Conservation (phyloP, 1,140 invertebrate species). For the Teleopsis dalmanni region DNA sequence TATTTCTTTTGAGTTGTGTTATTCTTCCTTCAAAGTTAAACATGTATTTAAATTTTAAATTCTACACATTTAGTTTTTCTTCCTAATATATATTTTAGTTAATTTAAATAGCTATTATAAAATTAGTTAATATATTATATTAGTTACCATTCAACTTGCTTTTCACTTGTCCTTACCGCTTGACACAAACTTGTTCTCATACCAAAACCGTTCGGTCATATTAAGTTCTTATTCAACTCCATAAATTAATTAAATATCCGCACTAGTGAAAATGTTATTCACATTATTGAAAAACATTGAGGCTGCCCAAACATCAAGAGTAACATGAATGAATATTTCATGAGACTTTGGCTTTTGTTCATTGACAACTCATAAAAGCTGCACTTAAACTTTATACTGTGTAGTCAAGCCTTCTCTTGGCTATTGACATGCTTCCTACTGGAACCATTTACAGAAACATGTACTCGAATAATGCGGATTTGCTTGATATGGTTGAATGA, state of each 20-base stretch:
- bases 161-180: neutral
- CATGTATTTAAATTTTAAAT: no score
- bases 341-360: conserved; percentile 44
- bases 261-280: no score
- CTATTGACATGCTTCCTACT: neutral
- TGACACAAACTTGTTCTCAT: neutral
- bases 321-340: conserved; percentile 44
- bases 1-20: no score
- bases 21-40: no score
- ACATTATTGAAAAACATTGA: no score
- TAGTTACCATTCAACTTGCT: neutral
- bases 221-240: neutral
- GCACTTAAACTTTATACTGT: conserved; percentile 15
- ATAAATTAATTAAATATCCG: no score
- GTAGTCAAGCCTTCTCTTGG: no score
- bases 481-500: neutral
- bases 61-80: no score
- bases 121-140: no score
- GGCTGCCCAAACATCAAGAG: conserved; percentile 39
- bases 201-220: neutral
- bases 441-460: neutral
- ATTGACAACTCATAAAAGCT: conserved; percentile 6
- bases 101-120: no score
- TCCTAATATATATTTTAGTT: no score
- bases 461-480: neutral